Evolutionary conservation across 2,888 invertebrate genomes (phyloP).

Genomic region (Conomelus anceps): DNA sequence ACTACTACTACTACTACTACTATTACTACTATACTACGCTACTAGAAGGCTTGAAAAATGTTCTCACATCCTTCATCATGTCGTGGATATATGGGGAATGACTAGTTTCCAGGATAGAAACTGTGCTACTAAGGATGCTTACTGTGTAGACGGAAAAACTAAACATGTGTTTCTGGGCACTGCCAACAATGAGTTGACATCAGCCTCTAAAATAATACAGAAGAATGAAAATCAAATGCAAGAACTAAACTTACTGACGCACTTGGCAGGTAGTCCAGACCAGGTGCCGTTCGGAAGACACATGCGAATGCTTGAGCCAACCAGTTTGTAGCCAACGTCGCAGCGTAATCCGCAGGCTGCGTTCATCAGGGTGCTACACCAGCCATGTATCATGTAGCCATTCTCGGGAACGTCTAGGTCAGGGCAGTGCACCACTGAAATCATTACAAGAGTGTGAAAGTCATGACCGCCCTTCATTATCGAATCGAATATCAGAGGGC

Average conservation of each 20-base stretch:
- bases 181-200: too few relatives aligned
- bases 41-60: too few relatives aligned
- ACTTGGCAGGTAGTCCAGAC: conserved; percentile 57
- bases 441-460: neutral
- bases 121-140: too few relatives aligned
- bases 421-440: conserved; percentile 52
- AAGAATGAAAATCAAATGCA: neutral
- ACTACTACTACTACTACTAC: too few relatives aligned
- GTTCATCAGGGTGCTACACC: conserved; percentile 56
- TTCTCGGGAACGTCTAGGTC: conserved; percentile 52
- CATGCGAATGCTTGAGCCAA: conserved; percentile 51
- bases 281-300: conserved; percentile 58
- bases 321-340: conserved; percentile 52
- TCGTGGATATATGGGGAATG: too few relatives aligned
- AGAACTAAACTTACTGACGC: conserved; percentile 48
- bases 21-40: too few relatives aligned
- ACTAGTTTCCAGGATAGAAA: too few relatives aligned
- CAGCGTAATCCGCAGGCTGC: conserved; percentile 65
- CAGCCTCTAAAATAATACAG: neutral
- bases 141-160: too few relatives aligned
- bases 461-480: too few relatives aligned
- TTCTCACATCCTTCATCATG: too few relatives aligned
- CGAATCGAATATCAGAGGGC: too few relatives aligned
- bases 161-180: too few relatives aligned
- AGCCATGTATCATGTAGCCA: conserved; percentile 57